Evolutionary conservation across 2,797 vertebrate genomes (phyloP).

Genomic region (Dendrocincla tyrannina): DNA sequence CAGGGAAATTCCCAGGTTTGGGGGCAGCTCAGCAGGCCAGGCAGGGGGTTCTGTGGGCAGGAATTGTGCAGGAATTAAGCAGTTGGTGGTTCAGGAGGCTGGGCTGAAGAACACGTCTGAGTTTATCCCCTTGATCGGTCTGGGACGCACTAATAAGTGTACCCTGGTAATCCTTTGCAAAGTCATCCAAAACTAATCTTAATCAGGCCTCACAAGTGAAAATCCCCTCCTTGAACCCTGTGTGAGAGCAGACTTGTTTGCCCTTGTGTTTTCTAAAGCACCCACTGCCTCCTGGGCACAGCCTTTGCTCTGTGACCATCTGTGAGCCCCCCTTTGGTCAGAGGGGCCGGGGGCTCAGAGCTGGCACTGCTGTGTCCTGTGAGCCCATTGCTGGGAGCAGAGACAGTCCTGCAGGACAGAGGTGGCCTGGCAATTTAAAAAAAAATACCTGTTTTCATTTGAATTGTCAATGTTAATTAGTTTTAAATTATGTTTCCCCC

Average conservation of each 20-base stretch:
- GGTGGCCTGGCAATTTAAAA: neutral
- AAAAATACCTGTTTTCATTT: neutral
- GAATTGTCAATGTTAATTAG: neutral
- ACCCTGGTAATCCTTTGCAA: conserved; percentile 38
- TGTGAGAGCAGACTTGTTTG: neutral
- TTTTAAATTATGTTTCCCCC: neutral
- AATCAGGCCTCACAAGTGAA: neutral
- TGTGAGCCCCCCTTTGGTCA: neutral
- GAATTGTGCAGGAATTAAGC: neutral
- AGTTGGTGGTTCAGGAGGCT: neutral
- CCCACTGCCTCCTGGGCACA: neutral
- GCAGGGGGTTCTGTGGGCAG: neutral
- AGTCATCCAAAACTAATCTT: conserved; percentile 53
- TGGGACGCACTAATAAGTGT: neutral
- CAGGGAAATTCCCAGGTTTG: neutral
- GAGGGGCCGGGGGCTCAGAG: neutral
- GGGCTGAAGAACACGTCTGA: neutral
- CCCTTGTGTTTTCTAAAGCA: neutral
- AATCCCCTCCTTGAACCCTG: conserved; percentile 22
- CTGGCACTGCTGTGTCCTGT: neutral
- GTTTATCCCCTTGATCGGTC: conserved; percentile 1
- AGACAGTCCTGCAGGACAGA: neutral
- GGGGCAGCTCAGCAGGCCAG: neutral
- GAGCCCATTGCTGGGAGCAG: neutral
- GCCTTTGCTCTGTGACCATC: neutral